phyloP scores from a whole-genome alignment of 2,888 invertebrate genomes.

The Tupiocoris notatus region DNA sequence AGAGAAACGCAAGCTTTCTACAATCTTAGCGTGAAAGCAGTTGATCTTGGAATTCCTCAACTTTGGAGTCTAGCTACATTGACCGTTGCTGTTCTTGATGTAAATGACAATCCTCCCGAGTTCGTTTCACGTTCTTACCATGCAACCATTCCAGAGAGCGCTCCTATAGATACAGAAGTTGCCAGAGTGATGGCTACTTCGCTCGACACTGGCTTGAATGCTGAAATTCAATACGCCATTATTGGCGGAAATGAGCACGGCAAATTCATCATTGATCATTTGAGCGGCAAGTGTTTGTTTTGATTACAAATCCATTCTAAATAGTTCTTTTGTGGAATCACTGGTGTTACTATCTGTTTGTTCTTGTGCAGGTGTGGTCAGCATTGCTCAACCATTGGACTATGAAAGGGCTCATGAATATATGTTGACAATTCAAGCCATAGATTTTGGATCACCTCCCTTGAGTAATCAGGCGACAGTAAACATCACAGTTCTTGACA shows the following conservation, averaged over 20 bases:
- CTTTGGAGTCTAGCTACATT: slow-evolving; percentile 67
- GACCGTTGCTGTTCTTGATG: slow-evolving; percentile 81
- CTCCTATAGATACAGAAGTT: slow-evolving; percentile 75
- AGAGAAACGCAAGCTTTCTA: slow-evolving; percentile 82
- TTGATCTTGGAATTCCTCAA: slow-evolving; percentile 78
- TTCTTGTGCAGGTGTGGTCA: slow-evolving; percentile 68
- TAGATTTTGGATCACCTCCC: slow-evolving; percentile 85
- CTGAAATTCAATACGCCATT: slow-evolving; percentile 84
- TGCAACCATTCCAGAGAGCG: slow-evolving; percentile 74
- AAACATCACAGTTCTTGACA: slow-evolving; percentile 80
- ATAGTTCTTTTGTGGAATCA: too few species aligned
- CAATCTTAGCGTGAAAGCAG: slow-evolving; percentile 77
- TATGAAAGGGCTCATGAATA: slow-evolving; percentile 84
- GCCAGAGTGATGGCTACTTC: slow-evolving; percentile 85
- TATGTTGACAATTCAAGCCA: slow-evolving; percentile 83
- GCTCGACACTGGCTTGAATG: slow-evolving; percentile 88
- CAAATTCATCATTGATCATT: slow-evolving; percentile 74
- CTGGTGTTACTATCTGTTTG: too few species aligned
- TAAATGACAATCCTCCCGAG: slow-evolving; percentile 94
- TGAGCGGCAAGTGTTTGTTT: slow-evolving; percentile 55
- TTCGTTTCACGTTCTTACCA: slow-evolving; percentile 57
- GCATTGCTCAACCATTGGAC: slow-evolving; percentile 76
- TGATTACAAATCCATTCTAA: neutral
- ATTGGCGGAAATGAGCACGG: slow-evolving; percentile 85
- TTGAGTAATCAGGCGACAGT: slow-evolving; percentile 83